Evolutionary conservation across 2,888 invertebrate genomes (phyloP), one percentile per base, ranked within the genome.

Genomic region (Apamea monoglypha): DNA sequence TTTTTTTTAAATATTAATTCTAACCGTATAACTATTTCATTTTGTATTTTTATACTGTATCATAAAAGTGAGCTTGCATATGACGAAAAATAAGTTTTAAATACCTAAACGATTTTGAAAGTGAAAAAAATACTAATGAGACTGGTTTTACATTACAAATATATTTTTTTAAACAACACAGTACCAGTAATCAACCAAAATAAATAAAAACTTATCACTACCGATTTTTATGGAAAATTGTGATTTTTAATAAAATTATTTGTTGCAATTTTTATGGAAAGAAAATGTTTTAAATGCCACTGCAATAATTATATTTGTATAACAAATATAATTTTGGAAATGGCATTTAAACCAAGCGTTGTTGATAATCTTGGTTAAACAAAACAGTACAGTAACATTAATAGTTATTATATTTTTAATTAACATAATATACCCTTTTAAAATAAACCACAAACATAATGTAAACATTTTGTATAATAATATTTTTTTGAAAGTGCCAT

Each of bases 371-470:
- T 12, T 18, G 14, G 53, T 14, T 67, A 4, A 67, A 74, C 25
- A 74, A 80, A 53, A 67, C 36, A 68, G 50, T 86, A 82, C 53
- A 83, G 68, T 86, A 75, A 75, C 67, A 72, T 83, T 72, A 86
- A 86, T 74, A 82, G 82, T 86, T 83, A 86, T 86, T 82, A 67
- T 82, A 69, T 75, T 71, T 82, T 74, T 82, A 75, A 44, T 63
- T 82, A 67, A 86, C 47, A n/a, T 61, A 67, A 47, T 40, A 64
- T 56, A 32, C 12, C 8, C 4, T 40, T 70, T 50, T 63, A 7
- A 50, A 59, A 56, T 72, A 50, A 82, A 86, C 25, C 21, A 36
- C 32, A 69, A 59, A 56, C 18, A 59, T 59, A 71, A 21, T 47
- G 18, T 18, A 25, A 69, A 50, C 1, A 40, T 25, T 36, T 50